phyloP scores from a whole-genome alignment of 2,797 vertebrate species.

The Geotrypetes seraphini region DNA sequence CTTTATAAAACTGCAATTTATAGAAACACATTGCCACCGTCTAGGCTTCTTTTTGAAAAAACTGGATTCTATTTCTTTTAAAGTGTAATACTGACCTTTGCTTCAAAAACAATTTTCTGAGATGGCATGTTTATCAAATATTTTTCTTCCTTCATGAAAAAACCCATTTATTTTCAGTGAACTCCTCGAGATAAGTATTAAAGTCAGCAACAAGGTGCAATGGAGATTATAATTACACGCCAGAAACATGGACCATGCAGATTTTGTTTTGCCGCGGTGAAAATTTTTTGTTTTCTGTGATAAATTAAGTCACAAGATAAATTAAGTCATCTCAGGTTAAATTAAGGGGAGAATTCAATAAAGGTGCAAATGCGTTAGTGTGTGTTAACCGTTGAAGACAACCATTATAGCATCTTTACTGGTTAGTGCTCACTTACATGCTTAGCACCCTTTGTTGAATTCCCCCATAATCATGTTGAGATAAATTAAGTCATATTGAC shows the following conservation, averaged over 20 bases:
- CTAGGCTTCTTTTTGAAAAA: slow-evolving; percentile 45
- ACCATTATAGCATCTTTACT: too few relatives aligned
- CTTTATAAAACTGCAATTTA: slow-evolving; percentile 21
- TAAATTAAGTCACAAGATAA: too few relatives aligned
- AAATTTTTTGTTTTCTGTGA: too few relatives aligned
- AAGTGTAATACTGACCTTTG: slow-evolving; percentile 53
- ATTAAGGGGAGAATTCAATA: too few relatives aligned
- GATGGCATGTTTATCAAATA: slow-evolving; percentile 55
- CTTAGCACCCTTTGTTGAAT: too few relatives aligned
- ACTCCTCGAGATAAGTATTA: slow-evolving; percentile 54
- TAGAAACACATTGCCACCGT: slow-evolving; percentile 41
- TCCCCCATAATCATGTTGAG: too few relatives aligned
- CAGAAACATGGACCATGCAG: slow-evolving; percentile 40
- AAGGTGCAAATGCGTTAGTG: too few relatives aligned
- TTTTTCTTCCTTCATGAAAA: slow-evolving; percentile 61
- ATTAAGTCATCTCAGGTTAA: too few relatives aligned
- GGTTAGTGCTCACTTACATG: too few relatives aligned
- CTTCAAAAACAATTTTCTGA: slow-evolving; percentile 59
- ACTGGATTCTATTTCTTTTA: slow-evolving; percentile 45
- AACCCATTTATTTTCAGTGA: slow-evolving; percentile 63
- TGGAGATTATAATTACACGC: slow-evolving; percentile 58
- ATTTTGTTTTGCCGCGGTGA: slow-evolving; percentile 39
- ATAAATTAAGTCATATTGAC: too few relatives aligned
- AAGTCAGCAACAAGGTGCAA: slow-evolving; percentile 51
- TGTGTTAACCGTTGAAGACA: too few relatives aligned